Evolutionary conservation across 1,140 invertebrate genomes (phyloP), one percentile per base, ranked within the genome.

Genomic region (Eupeodes corollae): DNA sequence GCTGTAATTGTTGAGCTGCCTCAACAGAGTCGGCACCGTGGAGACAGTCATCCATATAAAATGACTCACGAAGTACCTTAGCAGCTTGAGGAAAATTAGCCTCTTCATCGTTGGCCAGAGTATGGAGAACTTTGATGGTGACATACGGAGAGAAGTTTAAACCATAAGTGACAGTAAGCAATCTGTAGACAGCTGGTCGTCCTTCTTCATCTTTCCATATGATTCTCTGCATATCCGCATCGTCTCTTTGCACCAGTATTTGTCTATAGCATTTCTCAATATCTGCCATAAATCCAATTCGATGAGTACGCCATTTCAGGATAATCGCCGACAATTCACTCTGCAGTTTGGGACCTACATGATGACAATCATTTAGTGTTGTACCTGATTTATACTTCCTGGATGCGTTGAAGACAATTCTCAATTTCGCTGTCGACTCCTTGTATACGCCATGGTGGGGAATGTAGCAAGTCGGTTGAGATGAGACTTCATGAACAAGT

Each of bases 391-490:
- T 15, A 11, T 42, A 35, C 43, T 51, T 55, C 13, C 50, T 44
- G 2, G 62, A 63, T 0, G 50, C 63, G 49, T 68, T 54, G 52
- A 68, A 68, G 2, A 69, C 63, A 5, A 58, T 55, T 8, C 63
- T 46, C 6, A 67, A 21, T 39, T 60, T 59, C 2, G 63, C 64
- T 14, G 59, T 63, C 5, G 41, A 33, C 40, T 57, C 52, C n/a
- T 53, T 44, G 12, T 58, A 35, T 0, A 73, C 67, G 6, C 44
- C 46, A 33, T 69, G 68, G 55, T 73, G 70, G 6, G 69, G 68
- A 13, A 72, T 32, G 44, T 68, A 68, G 18, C 18, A 44, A n/a
- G 16, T 12, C 21, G 21, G 6, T 26, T 6, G 5, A n/a, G 11
- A 13, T 5, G 6, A 6, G 5, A 31, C 21, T 31, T 30, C 19